phyloP scores from a whole-genome alignment of 1,140 invertebrate species.

The Anastrepha ludens region DNA sequence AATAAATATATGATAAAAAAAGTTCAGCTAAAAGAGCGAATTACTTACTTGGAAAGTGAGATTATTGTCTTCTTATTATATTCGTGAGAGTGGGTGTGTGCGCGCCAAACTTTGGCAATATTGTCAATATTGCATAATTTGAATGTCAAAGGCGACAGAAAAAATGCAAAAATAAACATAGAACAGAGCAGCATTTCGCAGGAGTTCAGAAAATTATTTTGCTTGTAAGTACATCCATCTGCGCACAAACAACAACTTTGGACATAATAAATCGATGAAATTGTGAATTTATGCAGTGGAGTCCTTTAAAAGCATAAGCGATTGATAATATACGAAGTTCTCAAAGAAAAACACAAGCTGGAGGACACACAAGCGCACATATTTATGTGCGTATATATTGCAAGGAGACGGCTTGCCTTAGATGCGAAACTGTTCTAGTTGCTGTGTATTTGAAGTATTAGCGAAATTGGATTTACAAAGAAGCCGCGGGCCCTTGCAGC shows the following conservation, averaged over 20 bases:
- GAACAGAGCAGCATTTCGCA: background rate
- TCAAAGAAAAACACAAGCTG: background rate
- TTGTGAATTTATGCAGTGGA: conserved; percentile 6
- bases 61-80: background rate
- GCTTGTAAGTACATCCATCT: background rate
- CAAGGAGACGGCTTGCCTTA: background rate
- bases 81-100: background rate
- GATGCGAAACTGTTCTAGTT: background rate
- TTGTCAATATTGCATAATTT: conserved; percentile 47
- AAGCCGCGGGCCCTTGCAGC: background rate
- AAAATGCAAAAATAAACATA: background rate
- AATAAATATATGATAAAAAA: background rate
- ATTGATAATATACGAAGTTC: background rate
- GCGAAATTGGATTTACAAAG: conserved; percentile 14
- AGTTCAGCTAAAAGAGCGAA: background rate
- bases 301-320: background rate
- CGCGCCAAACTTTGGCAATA: conserved; percentile 18
- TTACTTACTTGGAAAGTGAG: background rate
- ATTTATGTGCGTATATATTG: background rate
- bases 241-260: background rate
- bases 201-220: no score
- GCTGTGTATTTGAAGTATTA: background rate
- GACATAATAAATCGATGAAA: conserved; percentile 21
- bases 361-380: background rate
- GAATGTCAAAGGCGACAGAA: conserved; percentile 1